These are phyloP conservation scores for Melanotaenia parkinsoni DNA, from an alignment of 2,797 vertebrate genomes.

Conservation along the genomic window DNA sequence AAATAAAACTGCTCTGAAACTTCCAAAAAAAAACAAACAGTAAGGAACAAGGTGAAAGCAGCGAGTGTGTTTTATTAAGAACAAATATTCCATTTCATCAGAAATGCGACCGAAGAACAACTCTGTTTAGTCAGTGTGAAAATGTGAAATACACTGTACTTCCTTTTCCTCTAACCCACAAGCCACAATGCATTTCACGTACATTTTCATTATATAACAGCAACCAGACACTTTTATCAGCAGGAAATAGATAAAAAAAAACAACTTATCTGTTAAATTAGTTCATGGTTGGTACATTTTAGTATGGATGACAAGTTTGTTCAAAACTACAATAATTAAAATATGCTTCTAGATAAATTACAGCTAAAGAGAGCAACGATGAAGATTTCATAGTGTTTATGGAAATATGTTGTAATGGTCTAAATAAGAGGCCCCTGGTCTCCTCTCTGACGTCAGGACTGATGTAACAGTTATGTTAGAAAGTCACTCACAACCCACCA, in stretches of 20 bases:
- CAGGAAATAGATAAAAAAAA: not conserved
- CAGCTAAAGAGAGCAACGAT: not conserved
- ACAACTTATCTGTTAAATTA: not conserved
- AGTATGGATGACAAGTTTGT: not conserved
- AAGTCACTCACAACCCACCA: conserved; percentile 40
- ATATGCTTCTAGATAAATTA: not conserved
- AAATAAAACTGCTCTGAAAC: no score
- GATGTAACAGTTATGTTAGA: conserved; percentile 53
- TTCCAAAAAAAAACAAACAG: not conserved
- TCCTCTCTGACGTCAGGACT: conserved; percentile 14
- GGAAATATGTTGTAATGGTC: no score
- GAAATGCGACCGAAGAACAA: not conserved
- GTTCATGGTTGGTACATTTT: not conserved
- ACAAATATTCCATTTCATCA: not conserved
- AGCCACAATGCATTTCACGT: not conserved
- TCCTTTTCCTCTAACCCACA: not conserved
- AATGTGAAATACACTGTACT: not conserved
- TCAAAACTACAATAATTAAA: no score
- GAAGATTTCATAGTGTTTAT: not conserved
- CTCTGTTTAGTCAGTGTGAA: conserved; percentile 2
- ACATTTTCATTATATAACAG: not conserved
- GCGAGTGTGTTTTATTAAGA: not conserved
- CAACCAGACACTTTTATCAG: not conserved
- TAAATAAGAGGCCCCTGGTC: not conserved
- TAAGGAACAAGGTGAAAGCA: not conserved